Percentiles rank a stretch among this genome's conserved stretches.
Evolutionary conservation across 2,797 vertebrate genomes (phyloP).

Genomic region (Fundulus diaphanus): DNA sequence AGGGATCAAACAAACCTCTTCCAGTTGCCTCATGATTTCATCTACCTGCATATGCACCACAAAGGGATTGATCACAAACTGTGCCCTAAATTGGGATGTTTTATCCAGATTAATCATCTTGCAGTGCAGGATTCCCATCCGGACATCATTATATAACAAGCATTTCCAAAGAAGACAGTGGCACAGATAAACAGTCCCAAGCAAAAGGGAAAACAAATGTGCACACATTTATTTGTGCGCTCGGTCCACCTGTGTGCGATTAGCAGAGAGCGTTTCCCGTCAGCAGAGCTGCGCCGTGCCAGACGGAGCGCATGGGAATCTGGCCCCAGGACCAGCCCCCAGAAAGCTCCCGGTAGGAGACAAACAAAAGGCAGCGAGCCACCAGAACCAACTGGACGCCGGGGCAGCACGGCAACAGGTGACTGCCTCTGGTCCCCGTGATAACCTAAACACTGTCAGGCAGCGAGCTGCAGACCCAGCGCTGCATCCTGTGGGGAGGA

Average conservation of each 20-base stretch:
- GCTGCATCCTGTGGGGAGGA: constrained; percentile 2
- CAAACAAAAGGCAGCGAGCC: constrained; percentile 22
- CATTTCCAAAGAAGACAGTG: constrained; percentile 29
- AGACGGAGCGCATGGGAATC: constrained; percentile 67
- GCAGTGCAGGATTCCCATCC: constrained; percentile 23
- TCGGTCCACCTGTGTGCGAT: constrained; percentile 80
- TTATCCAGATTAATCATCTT: constrained; percentile 15
- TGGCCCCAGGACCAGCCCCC: constrained; percentile 46
- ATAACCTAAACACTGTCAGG: constrained; percentile 20
- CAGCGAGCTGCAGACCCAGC: neutral
- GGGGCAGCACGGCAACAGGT: constrained; percentile 24
- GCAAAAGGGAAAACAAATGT: constrained; percentile 56
- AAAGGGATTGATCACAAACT: constrained; percentile 23
- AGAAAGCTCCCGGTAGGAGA: constrained; percentile 53
- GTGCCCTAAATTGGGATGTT: constrained; percentile 1
- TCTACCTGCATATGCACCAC: constrained; percentile 7
- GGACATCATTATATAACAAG: constrained; percentile 14
- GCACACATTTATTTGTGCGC: constrained; percentile 42
- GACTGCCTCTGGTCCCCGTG: constrained; percentile 4
- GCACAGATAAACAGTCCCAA: constrained; percentile 50
- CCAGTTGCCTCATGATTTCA: constrained; percentile 17
- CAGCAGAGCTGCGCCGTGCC: constrained; percentile 71
- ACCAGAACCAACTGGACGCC: constrained; percentile 11
- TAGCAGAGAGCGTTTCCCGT: constrained; percentile 81
- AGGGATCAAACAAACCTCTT: constrained; percentile 11